Evolutionary conservation across 2,797 vertebrate genomes (phyloP), one percentile per base, ranked within the genome.

Genomic region (Melanotaenia nigrans): DNA sequence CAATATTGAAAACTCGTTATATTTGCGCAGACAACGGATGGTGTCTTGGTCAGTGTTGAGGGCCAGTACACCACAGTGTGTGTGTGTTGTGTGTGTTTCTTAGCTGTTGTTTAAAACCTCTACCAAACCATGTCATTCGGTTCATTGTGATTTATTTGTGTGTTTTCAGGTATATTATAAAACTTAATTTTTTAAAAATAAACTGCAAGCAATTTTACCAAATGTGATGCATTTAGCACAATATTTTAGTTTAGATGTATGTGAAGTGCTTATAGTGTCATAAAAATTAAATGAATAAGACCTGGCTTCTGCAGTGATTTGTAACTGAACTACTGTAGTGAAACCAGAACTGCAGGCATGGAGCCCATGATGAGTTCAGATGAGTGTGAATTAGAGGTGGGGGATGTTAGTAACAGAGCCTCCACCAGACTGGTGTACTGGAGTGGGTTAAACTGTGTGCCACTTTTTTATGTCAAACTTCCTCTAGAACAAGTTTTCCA

Each of bases 351-450:
- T 30, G 11, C 30, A 51, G 35, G 64, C 62, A 33, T 32, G 54
- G 67, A 72, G 62, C 28, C 18, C 22, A 30, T 45, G 61, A 78
- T 75, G 62, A 81, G 66, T 54, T 35, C 58, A 57, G 70, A 81
- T 84, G 70, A 83, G 55, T 71, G 73, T 70, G 77, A 87, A 59
- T 84, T 64, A 66, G 65, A 80, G 71, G 68, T 81, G 45, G 68
- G 8, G 42, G 20, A 40, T 75, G 60, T 60, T 73, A 73, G 53
- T 82, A 78, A 80, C 72, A 64, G 77, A 76, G 77, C 68, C 83
- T 69, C 30, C 61, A 60, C 33, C 36, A 16, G 69, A 64, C 60
- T 49, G 67, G 20, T 77, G 77, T 77, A 38, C 65, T 65, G 68
- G 42, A 72, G 65, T 57, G 33, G 57, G 24, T 59, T 60, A 84